Base-by-base conservation (phyloP, 1,140 invertebrate genomes). In the Aphidius ervi region DNA sequence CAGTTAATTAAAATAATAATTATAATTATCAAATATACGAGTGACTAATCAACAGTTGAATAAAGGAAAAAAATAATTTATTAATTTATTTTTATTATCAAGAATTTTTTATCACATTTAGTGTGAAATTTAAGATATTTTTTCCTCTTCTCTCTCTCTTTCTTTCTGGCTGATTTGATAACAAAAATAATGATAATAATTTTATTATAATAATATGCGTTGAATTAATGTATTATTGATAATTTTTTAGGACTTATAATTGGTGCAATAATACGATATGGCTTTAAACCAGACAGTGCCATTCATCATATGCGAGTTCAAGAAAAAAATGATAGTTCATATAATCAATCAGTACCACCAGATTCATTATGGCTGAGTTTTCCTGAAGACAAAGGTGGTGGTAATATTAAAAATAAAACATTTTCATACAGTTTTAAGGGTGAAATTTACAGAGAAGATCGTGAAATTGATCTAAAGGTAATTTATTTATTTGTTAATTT, bases 181-280 rank as follows among this genome's bases (percentile, higher is more conserved):
- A 16, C 1, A 16, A 16, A 16, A 16, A 16, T 16, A 16, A 16
- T 16, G 16, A 16, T 16, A 1, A 16, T 16, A 16, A 16, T 16
- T 43, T 43, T 43, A 7, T 9, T 9, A 43, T 43, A 43, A 9
- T 9, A 43, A 43, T 9, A 43, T 9, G 6, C 6, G 9, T 6
- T 43, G 6, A 43, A 43, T 43, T 43, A 43, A 43, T 9, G 42
- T 6, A 9, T 43, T 6, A 43, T 43, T 43, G 42, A n/a, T 65
- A 45, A 54, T 20, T 77, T 82, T 16, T 23, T 71, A 97, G 94
- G 94, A 69, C 81, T 98, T 58, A 93, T 97, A 73, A 89, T 97
- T 59, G 95, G 95, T 60, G 93, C 93, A 54, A 89, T 97, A 57
- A 95, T 98, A 67, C 85, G 93, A 50, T 97, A 95, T 86, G 86